Evolutionary conservation across 2,113 vertebrate genomes (phyloP), one percentile per base, ranked within the genome.

Genomic region (Malurus melanocephalus): DNA sequence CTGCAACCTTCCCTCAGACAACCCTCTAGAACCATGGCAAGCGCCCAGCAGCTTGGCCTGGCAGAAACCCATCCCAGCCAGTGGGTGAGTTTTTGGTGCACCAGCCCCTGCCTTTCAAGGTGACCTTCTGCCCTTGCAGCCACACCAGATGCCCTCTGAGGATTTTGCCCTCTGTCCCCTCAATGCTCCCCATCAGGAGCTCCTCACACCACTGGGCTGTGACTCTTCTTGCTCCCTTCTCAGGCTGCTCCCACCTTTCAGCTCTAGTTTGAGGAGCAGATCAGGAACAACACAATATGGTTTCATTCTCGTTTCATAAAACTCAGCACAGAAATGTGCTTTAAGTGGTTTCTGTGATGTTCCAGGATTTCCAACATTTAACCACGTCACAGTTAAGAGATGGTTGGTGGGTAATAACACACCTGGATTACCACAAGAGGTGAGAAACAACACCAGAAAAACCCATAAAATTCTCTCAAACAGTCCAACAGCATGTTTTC

Each of bases 201-300:
- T 68, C 55, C n/a, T 73, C 3, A 0, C 13, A 19, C 21, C n/a
- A n/a, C 24, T 10, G 8, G 2, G 10, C n/a, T 14, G 10, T 46
- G 76, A 33, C 40, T 90, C 35, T 49, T 78, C 62, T 30, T 0
- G 0, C 32, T 85, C 28, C 26, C 10, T 5, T 75, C 28, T 22
- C 2, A 6, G 5, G 6, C 5, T 80, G 55, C 7, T 79, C 46
- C 59, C 77, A 56, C 13, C 17, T 66, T 82, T 76, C 13, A 2
- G 4, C 8, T 83, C 51, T n/a, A 32, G 38, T 21, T 14, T 57
- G 46, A 75, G 42, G 1, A 3, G 7, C 38, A 23, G 43, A 15
- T 57, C 0, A 0, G 49, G 45, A 85, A 65, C 24, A 27, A 65
- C 3, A 2, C 6, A 42, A 60, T 1, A 2, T 10, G 14, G 14